Base-by-base conservation (phyloP, 2,888 invertebrate genomes). In the Chelonus formosanus region DNA sequence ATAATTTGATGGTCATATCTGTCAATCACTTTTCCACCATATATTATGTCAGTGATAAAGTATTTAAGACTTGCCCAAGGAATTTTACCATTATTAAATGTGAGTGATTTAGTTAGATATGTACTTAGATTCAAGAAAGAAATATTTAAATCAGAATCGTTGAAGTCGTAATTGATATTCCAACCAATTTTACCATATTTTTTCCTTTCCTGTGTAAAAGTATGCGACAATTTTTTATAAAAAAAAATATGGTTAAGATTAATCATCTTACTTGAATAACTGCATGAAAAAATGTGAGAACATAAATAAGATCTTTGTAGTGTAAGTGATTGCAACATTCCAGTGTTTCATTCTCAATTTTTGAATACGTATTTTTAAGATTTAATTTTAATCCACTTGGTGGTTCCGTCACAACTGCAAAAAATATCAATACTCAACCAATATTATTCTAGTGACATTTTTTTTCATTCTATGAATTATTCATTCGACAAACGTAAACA, bases 151-250 rank as follows among this genome's bases (percentile, higher is more conserved):
- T 97, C 97, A 0, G 95, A 93, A 84, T 96, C 93, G 84, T 94
- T 95, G 85, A 97, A 97, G 85, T 97, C 96, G 83, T 97, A 97
- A 61, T 89, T 88, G 71, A 96, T 94, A 82, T 97, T 97, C 96
- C 96, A 97, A 0, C 97, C 97, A 65, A 96, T 92, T 85, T 96
- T 96, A 78, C 93, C 95, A 83, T 96, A 97, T 81, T 95, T 96
- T 71, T 95, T 89, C 54, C 97, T 89, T 83, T 97, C 97, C 90
- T 40, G 58, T 6, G 40, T 35, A 45, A 32, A 60, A 53, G n/a
- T 10, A 31, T 61, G 35, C 43, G 32, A 10, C 5, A 59, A 55
- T 34, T 32, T 35, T 47, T 55, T 43, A 32, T 52, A 8, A 7
- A n/a, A 0, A 44, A 8, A 44, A 45, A 67, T 5, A 62, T 44